Conservation (phyloP, 2,888 invertebrate genomes). For the Synanthedon tipuliformis region DNA sequence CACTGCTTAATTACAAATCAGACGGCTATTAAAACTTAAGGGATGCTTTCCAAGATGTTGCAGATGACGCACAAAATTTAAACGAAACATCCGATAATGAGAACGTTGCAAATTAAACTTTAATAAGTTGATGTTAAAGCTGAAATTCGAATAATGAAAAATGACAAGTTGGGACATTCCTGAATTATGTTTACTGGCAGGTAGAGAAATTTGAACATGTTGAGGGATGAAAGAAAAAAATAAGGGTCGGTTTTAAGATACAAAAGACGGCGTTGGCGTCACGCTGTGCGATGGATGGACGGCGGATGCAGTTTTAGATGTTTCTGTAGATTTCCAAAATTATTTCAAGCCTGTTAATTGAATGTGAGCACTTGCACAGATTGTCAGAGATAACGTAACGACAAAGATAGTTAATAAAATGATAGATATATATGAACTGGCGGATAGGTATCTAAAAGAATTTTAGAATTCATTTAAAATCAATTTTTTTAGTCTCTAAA, state of each 20-base stretch:
- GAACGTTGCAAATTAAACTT: constrained; percentile 12
- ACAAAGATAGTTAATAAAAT: neutral
- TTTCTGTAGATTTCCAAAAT: constrained; percentile 50
- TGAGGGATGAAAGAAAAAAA: constrained; percentile 63
- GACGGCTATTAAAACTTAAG: constrained; percentile 56
- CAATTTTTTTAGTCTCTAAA: no score
- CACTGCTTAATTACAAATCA: constrained; percentile 26
- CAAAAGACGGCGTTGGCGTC: constrained; percentile 63
- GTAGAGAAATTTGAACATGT: constrained; percentile 67
- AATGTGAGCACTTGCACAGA: constrained; percentile 49
- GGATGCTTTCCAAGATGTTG: constrained; percentile 66
- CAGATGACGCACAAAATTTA: constrained; percentile 16
- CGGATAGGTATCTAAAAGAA: no score
- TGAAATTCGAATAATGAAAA: constrained; percentile 5
- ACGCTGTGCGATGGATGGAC: constrained; percentile 61
- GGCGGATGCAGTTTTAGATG: constrained; percentile 62
- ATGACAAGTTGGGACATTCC: constrained; percentile 11
- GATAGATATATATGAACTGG: neutral
- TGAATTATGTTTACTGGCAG: constrained; percentile 31
- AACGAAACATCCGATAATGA: constrained; percentile 20
- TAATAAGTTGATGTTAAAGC: constrained; percentile 13
- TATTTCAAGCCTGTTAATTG: constrained; percentile 53
- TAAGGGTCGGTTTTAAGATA: constrained; percentile 61
- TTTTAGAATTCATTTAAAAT: no score
- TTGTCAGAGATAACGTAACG: constrained; percentile 21